Percentiles rank a stretch among this genome's conserved stretches.
Evolutionary conservation across 2,113 vertebrate genomes (phyloP).

Genomic region (Ochotona curzoniae): DNA sequence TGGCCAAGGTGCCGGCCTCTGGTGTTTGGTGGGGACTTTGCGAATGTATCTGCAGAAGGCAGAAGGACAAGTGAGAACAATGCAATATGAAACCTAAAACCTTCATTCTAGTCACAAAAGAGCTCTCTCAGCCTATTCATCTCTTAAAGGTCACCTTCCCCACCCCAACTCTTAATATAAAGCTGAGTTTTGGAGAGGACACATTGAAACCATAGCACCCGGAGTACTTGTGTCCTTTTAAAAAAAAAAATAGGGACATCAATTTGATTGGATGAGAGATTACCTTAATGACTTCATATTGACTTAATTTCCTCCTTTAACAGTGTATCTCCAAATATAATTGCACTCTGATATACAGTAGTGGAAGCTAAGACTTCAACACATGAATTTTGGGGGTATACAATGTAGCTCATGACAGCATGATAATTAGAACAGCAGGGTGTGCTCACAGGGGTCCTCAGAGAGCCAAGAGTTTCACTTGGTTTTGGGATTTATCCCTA

Average conservation of each 20-base stretch:
- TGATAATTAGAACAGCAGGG: background rate
- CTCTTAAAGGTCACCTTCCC: no score
- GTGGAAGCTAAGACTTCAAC: background rate
- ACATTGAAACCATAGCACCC: background rate
- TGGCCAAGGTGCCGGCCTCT: no score
- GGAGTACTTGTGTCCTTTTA: background rate
- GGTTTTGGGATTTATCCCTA: background rate
- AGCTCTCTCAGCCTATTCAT: background rate
- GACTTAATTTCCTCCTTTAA: background rate
- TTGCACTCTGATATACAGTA: background rate
- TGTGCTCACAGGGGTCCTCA: background rate
- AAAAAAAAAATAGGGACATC: background rate
- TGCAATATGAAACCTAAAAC: fast-evolving
- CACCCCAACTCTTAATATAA: background rate
- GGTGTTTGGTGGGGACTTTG: background rate
- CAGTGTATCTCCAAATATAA: background rate
- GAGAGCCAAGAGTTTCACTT: background rate
- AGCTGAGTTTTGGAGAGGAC: background rate
- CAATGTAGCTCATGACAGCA: background rate
- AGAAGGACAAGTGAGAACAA: background rate
- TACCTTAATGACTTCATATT: background rate
- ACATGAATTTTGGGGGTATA: background rate
- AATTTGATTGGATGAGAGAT: background rate
- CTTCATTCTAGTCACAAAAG: background rate
- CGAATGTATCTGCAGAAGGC: background rate